phyloP scores from a whole-genome alignment of 2,113 vertebrate species.

The Cyprinus carpio region DNA sequence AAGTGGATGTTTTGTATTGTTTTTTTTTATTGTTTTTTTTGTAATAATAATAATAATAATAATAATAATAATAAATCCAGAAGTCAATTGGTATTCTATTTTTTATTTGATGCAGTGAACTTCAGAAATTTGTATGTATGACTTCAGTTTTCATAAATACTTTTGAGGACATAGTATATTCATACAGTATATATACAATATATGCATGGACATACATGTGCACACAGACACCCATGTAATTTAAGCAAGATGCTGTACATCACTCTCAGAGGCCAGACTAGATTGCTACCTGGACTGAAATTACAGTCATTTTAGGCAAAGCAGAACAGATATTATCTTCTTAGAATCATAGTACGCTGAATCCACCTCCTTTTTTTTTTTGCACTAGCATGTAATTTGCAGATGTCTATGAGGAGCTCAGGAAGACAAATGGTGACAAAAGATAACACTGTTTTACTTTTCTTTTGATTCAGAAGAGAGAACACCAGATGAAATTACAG shows the following conservation, averaged over 20 bases:
- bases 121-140: no score
- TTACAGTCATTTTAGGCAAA: conserved; percentile 55
- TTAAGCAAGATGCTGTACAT: neutral
- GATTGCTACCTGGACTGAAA: conserved; percentile 48
- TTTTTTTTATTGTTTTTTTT: no score
- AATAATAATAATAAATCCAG: no score
- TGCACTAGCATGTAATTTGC: conserved; percentile 36
- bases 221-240: neutral
- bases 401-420: conserved; percentile 32
- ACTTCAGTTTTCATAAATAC: no score
- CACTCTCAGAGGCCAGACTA: conserved; percentile 5
- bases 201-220: no score
- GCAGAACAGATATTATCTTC: conserved; percentile 48
- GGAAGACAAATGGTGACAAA: neutral
- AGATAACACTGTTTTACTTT: neutral
- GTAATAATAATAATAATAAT: no score
- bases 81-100: no score
- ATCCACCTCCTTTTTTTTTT: neutral
- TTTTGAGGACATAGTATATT: no score
- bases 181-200: neutral
- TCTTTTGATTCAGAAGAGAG: neutral
- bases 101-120: no score
- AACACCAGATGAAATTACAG: neutral
- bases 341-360: conserved; percentile 33
- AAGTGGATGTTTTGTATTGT: no score